Percentiles rank a stretch among this genome's conserved stretches.
Evolutionary conservation across 2,797 vertebrate species (phyloP).

Genomic region (Apogon talboti): DNA sequence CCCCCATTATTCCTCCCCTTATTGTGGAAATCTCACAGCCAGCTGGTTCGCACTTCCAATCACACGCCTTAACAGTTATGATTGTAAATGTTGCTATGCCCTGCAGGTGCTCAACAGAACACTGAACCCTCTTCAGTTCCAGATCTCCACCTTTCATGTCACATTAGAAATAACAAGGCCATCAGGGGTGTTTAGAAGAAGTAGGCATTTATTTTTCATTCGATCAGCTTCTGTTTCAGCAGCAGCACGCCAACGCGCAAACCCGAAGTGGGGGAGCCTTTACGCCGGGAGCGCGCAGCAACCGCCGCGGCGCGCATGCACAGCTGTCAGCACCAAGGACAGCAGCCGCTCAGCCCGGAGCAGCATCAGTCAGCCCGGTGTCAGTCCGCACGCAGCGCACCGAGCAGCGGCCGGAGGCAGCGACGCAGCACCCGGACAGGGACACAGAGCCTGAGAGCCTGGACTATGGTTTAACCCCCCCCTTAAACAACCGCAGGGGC

Average conservation of each 20-base stretch:
- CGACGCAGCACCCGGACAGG: constrained; percentile 23
- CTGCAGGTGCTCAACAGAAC: constrained; percentile 17
- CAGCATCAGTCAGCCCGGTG: constrained; percentile 45
- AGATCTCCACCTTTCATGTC: background rate
- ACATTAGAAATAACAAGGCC: constrained; percentile 2
- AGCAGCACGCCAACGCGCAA: constrained; percentile 72
- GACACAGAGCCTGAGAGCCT: constrained; percentile 8
- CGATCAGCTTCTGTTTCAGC: constrained; percentile 35
- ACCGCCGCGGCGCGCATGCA: constrained; percentile 74
- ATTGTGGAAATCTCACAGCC: constrained; percentile 8
- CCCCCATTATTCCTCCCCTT: background rate
- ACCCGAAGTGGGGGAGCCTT: constrained; percentile 43
- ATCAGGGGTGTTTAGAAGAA: constrained; percentile 20
- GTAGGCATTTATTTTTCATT: constrained; percentile 50
- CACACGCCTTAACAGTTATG: constrained; percentile 14
- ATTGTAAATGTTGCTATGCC: background rate
- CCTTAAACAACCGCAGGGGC: background rate
- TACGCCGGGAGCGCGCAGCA: constrained; percentile 76
- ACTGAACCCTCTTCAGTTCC: background rate
- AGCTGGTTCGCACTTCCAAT: constrained; percentile 6
- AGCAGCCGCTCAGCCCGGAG: constrained; percentile 76
- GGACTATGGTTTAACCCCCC: constrained; percentile 27
- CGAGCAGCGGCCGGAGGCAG: constrained; percentile 35
- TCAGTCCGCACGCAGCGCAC: constrained; percentile 48
- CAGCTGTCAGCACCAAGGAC: constrained; percentile 88